Evolutionary conservation across 2,797 vertebrate species (phyloP).

Genomic region (Margarornis squamiger): DNA sequence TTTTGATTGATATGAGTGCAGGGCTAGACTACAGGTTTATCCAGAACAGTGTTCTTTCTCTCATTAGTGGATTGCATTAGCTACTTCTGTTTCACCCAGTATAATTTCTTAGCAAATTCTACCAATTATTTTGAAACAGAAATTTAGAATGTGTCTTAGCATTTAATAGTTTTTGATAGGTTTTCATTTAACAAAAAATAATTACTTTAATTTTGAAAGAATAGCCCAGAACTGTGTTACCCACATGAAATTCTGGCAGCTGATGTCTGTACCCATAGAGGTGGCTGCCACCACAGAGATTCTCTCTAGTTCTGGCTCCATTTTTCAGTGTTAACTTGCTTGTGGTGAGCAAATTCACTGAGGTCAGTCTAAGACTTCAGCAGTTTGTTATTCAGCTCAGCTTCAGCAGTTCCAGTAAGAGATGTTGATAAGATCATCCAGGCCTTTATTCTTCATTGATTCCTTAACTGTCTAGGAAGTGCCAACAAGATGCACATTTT

Average conservation of each 20-base stretch:
- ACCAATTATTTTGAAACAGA: neutral
- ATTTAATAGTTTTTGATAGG: neutral
- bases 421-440: neutral
- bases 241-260: neutral
- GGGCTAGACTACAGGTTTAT: neutral
- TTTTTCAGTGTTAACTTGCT: neutral
- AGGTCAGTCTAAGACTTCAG: neutral
- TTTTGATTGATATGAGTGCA: neutral
- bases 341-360: neutral
- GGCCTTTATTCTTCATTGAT: neutral
- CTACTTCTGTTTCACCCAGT: neutral
- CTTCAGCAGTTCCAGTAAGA: neutral
- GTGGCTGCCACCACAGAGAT: neutral
- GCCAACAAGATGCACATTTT: neutral
- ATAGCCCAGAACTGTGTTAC: neutral
- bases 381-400: neutral
- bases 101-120: neutral
- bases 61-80: neutral
- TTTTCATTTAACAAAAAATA: neutral
- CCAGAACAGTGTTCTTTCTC: fast-evolving
- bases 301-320: neutral
- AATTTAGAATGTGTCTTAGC: neutral
- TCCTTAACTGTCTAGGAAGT: neutral
- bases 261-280: neutral
- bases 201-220: neutral